Conservation (phyloP, 2,797 vertebrate genomes). For the Sphenodon punctatus region DNA sequence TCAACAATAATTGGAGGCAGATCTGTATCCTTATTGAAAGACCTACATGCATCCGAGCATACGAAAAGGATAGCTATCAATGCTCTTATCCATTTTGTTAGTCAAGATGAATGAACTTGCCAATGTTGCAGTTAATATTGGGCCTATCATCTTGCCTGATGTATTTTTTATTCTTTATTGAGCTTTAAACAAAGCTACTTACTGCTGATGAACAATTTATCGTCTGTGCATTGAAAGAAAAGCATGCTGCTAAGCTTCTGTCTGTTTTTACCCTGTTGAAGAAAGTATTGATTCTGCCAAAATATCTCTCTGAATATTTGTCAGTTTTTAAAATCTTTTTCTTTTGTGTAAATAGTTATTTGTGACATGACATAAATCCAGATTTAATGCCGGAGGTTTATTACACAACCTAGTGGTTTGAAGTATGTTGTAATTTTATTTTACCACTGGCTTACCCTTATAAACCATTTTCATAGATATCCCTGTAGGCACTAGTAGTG, state of each 20-base stretch:
- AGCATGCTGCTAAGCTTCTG: neutral
- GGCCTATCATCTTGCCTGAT: neutral
- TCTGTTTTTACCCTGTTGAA: neutral
- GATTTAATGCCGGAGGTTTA: slow-evolving; percentile 53
- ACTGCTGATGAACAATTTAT: neutral
- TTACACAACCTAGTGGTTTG: slow-evolving; percentile 46
- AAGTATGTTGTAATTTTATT: slow-evolving; percentile 52
- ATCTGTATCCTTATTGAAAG: neutral
- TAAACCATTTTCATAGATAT: slow-evolving; percentile 49
- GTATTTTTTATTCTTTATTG: neutral
- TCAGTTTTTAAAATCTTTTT: neutral
- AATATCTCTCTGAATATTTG: neutral
- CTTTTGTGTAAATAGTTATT: slow-evolving; percentile 10
- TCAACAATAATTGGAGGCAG: neutral
- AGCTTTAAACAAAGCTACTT: neutral
- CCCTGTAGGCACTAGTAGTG: slow-evolving; percentile 55
- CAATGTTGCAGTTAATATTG: neutral
- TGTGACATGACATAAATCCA: slow-evolving; percentile 38
- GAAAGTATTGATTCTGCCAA: neutral
- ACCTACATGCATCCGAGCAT: neutral
- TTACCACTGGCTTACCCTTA: slow-evolving; percentile 37
- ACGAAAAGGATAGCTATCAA: neutral
- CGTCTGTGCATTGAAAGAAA: neutral
- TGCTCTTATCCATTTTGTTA: neutral
- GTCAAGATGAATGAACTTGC: neutral